A percentile compares a stretch with the other conserved stretches of the same genome.
Evolutionary conservation across 2,797 vertebrate genomes (phyloP).

Genomic region (Alcedo atthis): DNA sequence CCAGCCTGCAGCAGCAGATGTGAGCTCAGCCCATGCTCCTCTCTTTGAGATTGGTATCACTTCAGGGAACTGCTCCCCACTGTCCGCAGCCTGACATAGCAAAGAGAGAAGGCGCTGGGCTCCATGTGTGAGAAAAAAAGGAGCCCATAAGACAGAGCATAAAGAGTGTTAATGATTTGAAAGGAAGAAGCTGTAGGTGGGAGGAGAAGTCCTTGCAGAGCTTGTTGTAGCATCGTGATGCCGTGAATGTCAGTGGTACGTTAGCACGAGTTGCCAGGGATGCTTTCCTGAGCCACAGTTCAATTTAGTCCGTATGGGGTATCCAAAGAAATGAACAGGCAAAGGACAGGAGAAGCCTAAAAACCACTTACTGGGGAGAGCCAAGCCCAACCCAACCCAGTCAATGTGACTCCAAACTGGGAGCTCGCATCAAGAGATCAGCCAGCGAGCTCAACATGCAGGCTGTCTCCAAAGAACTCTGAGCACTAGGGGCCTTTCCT

Average conservation of each 20-base stretch:
- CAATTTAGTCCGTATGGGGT: background rate
- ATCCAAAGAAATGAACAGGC: background rate
- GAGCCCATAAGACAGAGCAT: background rate
- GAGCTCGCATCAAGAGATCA: background rate
- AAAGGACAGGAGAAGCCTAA: background rate
- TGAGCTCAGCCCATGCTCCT: background rate
- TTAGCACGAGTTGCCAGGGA: background rate
- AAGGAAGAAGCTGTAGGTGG: background rate
- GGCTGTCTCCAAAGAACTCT: background rate
- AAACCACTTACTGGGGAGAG: background rate
- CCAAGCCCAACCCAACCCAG: background rate
- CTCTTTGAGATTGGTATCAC: background rate
- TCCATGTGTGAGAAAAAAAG: rapidly evolving
- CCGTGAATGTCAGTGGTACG: background rate
- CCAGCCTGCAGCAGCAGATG: background rate
- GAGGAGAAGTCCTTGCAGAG: background rate
- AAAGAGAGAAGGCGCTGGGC: background rate
- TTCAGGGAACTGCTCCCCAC: background rate
- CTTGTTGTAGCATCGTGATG: rapidly evolving
- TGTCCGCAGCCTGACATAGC: background rate
- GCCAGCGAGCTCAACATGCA: background rate
- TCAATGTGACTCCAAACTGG: background rate
- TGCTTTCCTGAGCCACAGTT: background rate
- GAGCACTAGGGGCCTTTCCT: background rate
- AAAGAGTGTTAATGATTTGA: background rate